Evolutionary conservation across 2,888 invertebrate genomes (phyloP), one percentile per base, ranked within the genome.

Genomic region (Plutella xylostella): DNA sequence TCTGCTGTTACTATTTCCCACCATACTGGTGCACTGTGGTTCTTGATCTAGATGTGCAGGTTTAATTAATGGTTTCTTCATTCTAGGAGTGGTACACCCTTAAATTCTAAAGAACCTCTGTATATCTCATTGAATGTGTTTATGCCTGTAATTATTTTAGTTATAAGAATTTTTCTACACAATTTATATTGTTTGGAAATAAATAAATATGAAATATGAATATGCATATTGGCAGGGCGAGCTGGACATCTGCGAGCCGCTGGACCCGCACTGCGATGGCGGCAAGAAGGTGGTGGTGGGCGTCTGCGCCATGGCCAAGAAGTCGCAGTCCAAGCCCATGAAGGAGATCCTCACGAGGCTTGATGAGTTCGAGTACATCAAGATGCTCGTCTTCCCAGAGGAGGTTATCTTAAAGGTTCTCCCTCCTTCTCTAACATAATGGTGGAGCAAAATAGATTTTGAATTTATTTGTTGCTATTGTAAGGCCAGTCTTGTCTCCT

Each of bases 251-350:
- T 91, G 86, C 49, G 92, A 92, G 65, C 85, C 86, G 2, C 68
- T 87, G 67, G 83, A 86, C 14, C 86, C 87, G 54, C 82, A 85
- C 55, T 88, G 88, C 78, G 85, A 88, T 85, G 68, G 77, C 48
- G 92, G 92, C 61, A 95, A 95, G 74, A 94, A 97, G 67, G 96
- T 99, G 60, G 88, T 97, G 69, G 97, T 99, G 60, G 99, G 99
- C 51, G 93, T 99, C 48, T 99, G 99, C 86, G 98, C 99, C 56
- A 99, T 99, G 99, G 93, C 95, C 65, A 98, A 99, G 83, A 99
- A 99, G 80, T 97, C 98, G 30, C 94, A 96, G 68, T 97, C 98
- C 53, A 98, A 98, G 77, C 99, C 99, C 12, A 99, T 99, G 99
- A 94, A 94, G 68, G 98, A 98, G 80, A 99, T 99, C 60, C 88